Evolutionary conservation across 2,888 invertebrate species (phyloP), one percentile per base, ranked within the genome.

Genomic region (Caenorhabditis plicata): DNA sequence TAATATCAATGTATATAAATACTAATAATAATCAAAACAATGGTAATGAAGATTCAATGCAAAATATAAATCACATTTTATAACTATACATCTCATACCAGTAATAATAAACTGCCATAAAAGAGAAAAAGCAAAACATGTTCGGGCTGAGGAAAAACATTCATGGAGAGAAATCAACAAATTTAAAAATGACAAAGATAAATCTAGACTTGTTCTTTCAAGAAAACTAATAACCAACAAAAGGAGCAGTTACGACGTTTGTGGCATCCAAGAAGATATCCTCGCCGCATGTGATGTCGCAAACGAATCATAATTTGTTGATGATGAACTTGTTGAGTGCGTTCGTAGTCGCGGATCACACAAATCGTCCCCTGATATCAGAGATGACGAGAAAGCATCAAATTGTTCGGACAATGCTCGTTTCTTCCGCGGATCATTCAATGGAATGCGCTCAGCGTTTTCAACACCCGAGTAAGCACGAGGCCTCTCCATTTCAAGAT

Each of bases 201-300:
- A 27, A 27, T 25, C 13, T 13, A 42, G 22, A 42, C 4, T 15
- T 15, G 8, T n/a, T n/a, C n/a, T n/a, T n/a, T n/a, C n/a, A n/a
- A n/a, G n/a, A n/a, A n/a, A n/a, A n/a, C n/a, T n/a, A n/a, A n/a
- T n/a, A n/a, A n/a, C n/a, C n/a, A n/a, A n/a, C n/a, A n/a, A n/a
- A n/a, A n/a, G n/a, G n/a, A n/a, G n/a, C n/a, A 29, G 40, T 32
- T 33, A 61, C 0, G 60, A 52, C 9, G 61, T 53, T 40, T 64
- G 63, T 1, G 69, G 69, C 69, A 69, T 69, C 69, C 69, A 69
- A 2, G 69, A 69, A 4, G 61, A 58, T 39, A 63, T 51, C 5
- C 41, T 29, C 33, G 60, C 27, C 11, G 33, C 9, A 4, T 36
- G 32, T 25, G 44, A 27, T 11, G 13, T 13, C 11, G 7, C 29